phyloP scores from a whole-genome alignment of 2,888 invertebrate species.

The Chalcis sispes region DNA sequence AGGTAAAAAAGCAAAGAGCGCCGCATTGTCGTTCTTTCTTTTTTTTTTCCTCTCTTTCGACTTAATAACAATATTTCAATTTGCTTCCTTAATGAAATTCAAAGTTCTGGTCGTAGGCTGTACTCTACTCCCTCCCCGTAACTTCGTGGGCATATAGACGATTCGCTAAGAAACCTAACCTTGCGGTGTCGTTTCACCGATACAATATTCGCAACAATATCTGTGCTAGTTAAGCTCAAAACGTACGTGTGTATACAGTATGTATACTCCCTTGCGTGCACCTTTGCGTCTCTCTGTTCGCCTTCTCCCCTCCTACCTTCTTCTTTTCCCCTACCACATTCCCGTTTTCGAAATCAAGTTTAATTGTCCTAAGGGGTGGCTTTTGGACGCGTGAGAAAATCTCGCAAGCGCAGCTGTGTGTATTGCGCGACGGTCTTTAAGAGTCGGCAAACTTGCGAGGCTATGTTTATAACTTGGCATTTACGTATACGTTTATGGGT shows the following conservation, averaged over 20 bases:
- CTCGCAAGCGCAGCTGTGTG: slow-evolving; percentile 68
- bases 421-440: slow-evolving; percentile 15
- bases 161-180: no score
- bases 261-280: no score
- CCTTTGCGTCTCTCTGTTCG: slow-evolving; percentile 2
- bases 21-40: slow-evolving; percentile 14
- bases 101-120: slow-evolving; percentile 22
- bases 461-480: neutral
- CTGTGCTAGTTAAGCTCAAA: neutral
- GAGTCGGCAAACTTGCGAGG: slow-evolving; percentile 27
- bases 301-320: no score
- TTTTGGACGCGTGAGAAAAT: slow-evolving; percentile 74
- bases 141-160: neutral
- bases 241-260: no score
- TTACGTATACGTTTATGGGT: neutral
- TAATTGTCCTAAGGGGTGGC: slow-evolving; percentile 71
- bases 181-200: slow-evolving; percentile 63
- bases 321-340: neutral
- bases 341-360: slow-evolving; percentile 66
- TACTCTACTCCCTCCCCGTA: slow-evolving; percentile 48
- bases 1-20: slow-evolving; percentile 5
- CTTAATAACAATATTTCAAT: slow-evolving; percentile 55
- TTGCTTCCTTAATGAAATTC: slow-evolving; percentile 50
- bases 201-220: neutral
- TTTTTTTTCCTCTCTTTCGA: slow-evolving; percentile 9